phyloP scores from a whole-genome alignment of 1,140 invertebrate genomes.

The Neotoxoptera formosana region DNA sequence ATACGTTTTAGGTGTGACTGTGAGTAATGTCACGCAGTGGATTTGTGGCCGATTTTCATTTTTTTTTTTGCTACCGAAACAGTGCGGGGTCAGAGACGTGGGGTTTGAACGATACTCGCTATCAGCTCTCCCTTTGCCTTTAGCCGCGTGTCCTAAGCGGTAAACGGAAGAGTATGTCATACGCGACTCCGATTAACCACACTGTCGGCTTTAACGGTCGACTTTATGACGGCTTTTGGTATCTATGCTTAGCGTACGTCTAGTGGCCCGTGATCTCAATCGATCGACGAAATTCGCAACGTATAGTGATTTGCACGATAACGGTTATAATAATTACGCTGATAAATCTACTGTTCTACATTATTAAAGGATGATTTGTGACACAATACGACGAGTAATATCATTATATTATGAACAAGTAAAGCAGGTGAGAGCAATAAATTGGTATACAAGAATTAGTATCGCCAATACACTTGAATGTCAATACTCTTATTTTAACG shows the following conservation, averaged over 20 bases:
- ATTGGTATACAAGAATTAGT: too few species aligned
- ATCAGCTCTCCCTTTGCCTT: too few species aligned
- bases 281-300: too few species aligned
- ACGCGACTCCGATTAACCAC: not conserved
- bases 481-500: too few species aligned
- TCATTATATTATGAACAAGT: not conserved
- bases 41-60: not conserved
- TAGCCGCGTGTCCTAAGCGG: not conserved
- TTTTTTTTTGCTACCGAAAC: not conserved
- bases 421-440: too few species aligned
- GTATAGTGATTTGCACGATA: not conserved
- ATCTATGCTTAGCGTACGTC: not conserved
- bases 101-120: too few species aligned
- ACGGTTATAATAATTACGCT: not conserved
- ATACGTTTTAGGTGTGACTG: not conserved
- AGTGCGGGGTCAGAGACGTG: not conserved
- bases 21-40: not conserved
- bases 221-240: not conserved
- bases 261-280: too few species aligned
- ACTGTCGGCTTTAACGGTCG: not conserved
- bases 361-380: not conserved
- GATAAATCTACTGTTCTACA: not conserved
- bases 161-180: not conserved
- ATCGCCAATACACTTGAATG: too few species aligned
- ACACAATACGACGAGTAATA: not conserved